Conservation (phyloP, 2,113 vertebrate species). For the Oncorhynchus kisutch region DNA sequence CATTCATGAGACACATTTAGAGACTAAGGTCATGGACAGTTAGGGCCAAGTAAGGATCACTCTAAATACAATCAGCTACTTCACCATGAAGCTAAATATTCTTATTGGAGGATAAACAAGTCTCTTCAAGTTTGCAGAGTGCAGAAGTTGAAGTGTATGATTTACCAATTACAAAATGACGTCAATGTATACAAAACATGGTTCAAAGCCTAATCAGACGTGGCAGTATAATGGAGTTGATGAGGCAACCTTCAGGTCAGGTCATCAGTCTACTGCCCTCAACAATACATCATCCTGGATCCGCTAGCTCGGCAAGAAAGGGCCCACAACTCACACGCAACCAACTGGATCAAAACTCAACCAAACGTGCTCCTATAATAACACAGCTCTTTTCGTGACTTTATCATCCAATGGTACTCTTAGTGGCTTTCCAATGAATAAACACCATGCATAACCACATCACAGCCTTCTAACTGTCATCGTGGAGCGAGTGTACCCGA, state of each 20-base stretch:
- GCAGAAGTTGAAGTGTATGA: neutral
- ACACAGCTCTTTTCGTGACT: slow-evolving; percentile 58
- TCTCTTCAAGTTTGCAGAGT: too few species aligned
- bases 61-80: neutral
- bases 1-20: slow-evolving; percentile 70
- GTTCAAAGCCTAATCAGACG: neutral
- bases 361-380: slow-evolving; percentile 70
- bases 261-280: slow-evolving; percentile 15
- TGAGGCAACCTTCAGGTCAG: slow-evolving; percentile 51
- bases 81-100: neutral
- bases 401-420: slow-evolving; percentile 68
- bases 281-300: slow-evolving; percentile 62
- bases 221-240: neutral
- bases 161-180: slow-evolving; percentile 51
- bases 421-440: slow-evolving; percentile 73
- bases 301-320: slow-evolving; percentile 54
- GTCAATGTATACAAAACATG: too few species aligned
- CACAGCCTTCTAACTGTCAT: slow-evolving; percentile 70
- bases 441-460: slow-evolving; percentile 72
- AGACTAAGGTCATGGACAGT: slow-evolving; percentile 61
- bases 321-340: slow-evolving; percentile 42
- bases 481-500: slow-evolving; percentile 67
- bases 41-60: slow-evolving; percentile 61
- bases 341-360: slow-evolving; percentile 68
- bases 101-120: too few species aligned